Percentiles rank a stretch among this genome's conserved stretches.
These are phyloP conservation scores for Aplysia californica DNA, from an alignment of 1,140 invertebrate species.

Conservation along the genomic window DNA sequence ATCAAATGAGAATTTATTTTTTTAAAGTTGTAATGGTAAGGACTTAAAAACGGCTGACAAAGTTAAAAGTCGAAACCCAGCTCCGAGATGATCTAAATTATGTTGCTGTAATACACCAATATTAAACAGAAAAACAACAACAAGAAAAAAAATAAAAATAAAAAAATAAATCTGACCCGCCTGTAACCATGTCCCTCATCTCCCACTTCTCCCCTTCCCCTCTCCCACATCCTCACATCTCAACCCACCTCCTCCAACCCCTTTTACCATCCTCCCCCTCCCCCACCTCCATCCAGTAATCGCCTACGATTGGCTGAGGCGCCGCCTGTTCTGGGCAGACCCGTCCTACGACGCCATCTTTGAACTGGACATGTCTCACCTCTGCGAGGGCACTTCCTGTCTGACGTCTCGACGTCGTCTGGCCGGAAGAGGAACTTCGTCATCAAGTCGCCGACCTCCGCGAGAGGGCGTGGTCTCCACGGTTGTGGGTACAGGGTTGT, in stretches of 20 bases:
- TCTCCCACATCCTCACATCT: background rate
- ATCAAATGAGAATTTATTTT: too few relatives aligned
- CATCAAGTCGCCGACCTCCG: background rate
- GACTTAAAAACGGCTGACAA: too few relatives aligned
- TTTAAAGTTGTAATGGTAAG: too few relatives aligned
- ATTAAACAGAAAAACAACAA: too few relatives aligned
- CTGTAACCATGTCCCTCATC: background rate
- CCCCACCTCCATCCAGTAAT: background rate
- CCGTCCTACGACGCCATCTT: slow-evolving; percentile 14
- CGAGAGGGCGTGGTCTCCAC: background rate
- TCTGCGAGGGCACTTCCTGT: background rate
- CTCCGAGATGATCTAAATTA: too few relatives aligned
- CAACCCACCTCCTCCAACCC: background rate
- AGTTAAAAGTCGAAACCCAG: too few relatives aligned
- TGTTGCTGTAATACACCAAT: too few relatives aligned
- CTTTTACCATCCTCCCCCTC: background rate
- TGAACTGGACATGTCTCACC: background rate
- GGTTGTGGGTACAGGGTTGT: background rate
- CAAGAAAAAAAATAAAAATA: too few relatives aligned
- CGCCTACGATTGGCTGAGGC: slow-evolving; percentile 25
- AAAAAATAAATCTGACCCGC: too few relatives aligned
- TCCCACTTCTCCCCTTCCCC: background rate
- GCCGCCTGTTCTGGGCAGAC: slow-evolving; percentile 1
- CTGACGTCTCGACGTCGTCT: background rate
- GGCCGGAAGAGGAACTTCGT: background rate